Evolutionary conservation across 2,888 invertebrate species (phyloP).

Genomic region (Chrysolina haemoptera): DNA sequence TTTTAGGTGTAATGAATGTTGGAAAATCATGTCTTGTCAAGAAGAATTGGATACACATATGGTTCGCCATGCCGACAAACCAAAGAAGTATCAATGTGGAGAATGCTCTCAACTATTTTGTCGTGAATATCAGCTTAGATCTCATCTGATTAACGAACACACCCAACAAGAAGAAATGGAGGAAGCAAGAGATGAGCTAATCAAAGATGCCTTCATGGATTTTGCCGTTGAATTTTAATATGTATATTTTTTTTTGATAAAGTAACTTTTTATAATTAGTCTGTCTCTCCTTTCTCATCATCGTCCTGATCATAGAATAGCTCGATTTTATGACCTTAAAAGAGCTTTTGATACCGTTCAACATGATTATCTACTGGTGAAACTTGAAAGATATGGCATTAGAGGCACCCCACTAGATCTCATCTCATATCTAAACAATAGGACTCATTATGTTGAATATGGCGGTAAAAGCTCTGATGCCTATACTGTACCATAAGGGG

Average conservation of each 20-base stretch:
- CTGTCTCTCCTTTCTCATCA: no score
- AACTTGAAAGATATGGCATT: no score
- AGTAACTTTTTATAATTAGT: no score
- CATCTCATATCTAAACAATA: no score
- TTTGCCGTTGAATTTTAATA: background rate
- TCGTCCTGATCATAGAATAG: no score
- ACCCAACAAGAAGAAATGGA: background rate
- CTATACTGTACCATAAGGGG: no score
- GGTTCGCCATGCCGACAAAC: background rate
- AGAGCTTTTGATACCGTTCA: no score
- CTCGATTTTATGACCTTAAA: no score
- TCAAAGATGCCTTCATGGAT: conserved; percentile 8
- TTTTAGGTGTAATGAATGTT: conserved; percentile 4
- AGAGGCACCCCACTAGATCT: no score
- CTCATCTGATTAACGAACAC: background rate
- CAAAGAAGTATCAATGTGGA: conserved; percentile 6
- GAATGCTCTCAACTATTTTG: conserved; percentile 2
- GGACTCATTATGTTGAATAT: no score
- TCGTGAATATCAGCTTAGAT: conserved; percentile 10
- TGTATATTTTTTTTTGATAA: background rate
- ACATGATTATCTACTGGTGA: no score
- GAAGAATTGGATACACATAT: conserved; percentile 5
- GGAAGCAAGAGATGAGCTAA: background rate
- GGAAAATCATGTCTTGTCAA: background rate
- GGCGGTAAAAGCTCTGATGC: no score